Percentiles rank a stretch among this genome's conserved stretches.
Evolutionary conservation across 2,113 vertebrate species (phyloP).

Genomic region (Dasyprocta punctata): DNA sequence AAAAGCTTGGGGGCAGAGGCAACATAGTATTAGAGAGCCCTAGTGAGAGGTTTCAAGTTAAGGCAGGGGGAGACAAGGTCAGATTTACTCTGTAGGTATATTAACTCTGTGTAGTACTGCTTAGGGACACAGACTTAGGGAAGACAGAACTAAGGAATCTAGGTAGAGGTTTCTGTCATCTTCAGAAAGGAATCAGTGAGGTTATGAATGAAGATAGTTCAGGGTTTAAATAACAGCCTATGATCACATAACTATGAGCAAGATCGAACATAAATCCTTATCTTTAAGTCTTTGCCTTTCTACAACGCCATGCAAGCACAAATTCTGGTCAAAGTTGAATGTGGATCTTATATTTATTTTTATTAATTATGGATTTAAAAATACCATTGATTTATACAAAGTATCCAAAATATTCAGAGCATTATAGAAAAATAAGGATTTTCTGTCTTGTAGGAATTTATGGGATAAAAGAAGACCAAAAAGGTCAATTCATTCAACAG

Average conservation of each 20-base stretch:
- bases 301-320: neutral
- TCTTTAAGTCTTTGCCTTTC: slow-evolving; percentile 30
- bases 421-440: slow-evolving; percentile 37
- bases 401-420: slow-evolving; percentile 22
- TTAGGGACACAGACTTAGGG: neutral
- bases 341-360: slow-evolving; percentile 47
- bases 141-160: neutral
- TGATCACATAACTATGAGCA: neutral
- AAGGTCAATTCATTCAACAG: slow-evolving; percentile 19
- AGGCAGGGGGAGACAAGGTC: neutral
- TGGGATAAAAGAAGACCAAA: slow-evolving; percentile 48
- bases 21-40: neutral
- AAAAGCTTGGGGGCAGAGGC: neutral
- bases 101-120: neutral
- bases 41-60: neutral
- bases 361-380: slow-evolving; percentile 7
- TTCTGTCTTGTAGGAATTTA: neutral
- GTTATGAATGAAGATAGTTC: neutral
- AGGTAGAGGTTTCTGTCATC: neutral
- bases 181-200: neutral
- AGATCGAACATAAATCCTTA: neutral
- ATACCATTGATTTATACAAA: slow-evolving; percentile 46
- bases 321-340: slow-evolving; percentile 44
- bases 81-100: neutral
- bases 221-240: neutral